Conservation (phyloP, 2,113 vertebrate genomes). For the Istiophorus platypterus region DNA sequence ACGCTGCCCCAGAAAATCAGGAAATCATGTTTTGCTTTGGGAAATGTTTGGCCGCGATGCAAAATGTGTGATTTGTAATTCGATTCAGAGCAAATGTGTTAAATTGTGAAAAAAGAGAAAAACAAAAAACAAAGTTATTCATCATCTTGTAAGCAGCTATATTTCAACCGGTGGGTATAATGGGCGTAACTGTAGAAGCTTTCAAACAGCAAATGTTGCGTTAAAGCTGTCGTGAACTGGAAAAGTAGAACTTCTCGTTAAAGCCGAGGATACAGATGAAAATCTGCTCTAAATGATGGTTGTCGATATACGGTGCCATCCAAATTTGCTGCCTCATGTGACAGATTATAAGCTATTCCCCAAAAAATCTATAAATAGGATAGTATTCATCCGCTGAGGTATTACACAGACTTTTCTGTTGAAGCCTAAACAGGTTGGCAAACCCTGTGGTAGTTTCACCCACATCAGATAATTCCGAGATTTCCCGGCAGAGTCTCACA, state of each 20-base stretch:
- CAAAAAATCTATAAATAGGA: constrained; percentile 6
- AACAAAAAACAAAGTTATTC: neutral
- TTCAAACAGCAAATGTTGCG: neutral
- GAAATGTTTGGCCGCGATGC: neutral
- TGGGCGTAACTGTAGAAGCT: neutral
- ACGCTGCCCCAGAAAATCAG: neutral
- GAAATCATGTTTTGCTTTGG: neutral
- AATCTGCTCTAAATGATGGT: neutral
- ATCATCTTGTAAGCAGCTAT: neutral
- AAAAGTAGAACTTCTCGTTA: neutral
- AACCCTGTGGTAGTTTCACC: constrained; percentile 19
- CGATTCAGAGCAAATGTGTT: neutral
- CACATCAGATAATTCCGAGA: constrained; percentile 35
- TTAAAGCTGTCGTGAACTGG: neutral
- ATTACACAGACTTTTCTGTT: constrained; percentile 24
- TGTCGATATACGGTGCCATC: neutral
- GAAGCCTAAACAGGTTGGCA: constrained; percentile 18
- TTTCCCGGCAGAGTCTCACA: constrained; percentile 13
- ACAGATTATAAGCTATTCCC: constrained; percentile 7
- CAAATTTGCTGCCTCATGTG: neutral
- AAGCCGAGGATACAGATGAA: neutral
- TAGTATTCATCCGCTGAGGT: constrained; percentile 20
- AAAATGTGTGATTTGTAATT: neutral
- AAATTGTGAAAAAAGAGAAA: neutral
- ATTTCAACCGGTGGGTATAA: neutral